Percentiles rank a stretch among this genome's conserved stretches.
Evolutionary conservation across 2,888 invertebrate species (phyloP).

Genomic region (Amorpha juglandis): DNA sequence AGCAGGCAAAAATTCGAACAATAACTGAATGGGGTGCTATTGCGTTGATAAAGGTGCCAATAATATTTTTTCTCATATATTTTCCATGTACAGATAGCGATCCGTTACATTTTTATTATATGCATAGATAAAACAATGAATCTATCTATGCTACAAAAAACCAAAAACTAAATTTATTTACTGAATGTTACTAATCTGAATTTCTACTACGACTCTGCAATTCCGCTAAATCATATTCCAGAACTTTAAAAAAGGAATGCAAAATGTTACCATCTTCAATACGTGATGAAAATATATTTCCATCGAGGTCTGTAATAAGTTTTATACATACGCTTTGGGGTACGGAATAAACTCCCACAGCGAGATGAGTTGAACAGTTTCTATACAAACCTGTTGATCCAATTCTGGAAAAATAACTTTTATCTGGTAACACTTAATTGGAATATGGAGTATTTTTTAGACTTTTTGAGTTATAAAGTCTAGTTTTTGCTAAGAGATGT

Average conservation of each 20-base stretch:
- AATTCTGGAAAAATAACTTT: not conserved
- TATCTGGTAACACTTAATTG: conserved; percentile 3
- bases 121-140: too few relatives aligned
- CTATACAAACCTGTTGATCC: not conserved
- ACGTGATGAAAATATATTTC: conserved; percentile 5
- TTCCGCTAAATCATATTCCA: not conserved
- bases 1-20: too few relatives aligned
- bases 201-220: too few relatives aligned
- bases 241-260: conserved; percentile 5
- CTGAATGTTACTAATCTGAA: too few relatives aligned
- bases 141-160: too few relatives aligned
- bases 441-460: not conserved
- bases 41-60: too few relatives aligned
- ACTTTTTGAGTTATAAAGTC: not conserved
- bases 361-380: not conserved
- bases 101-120: too few relatives aligned
- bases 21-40: too few relatives aligned
- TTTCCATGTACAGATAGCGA: too few relatives aligned
- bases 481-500: too few relatives aligned
- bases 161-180: too few relatives aligned
- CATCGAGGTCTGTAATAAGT: not conserved
- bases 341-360: conserved; percentile 4
- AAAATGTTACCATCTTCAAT: conserved; percentile 2
- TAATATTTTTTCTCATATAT: too few relatives aligned
- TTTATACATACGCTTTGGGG: conserved; percentile 1